Percentiles rank a stretch among this genome's conserved stretches.
These are phyloP conservation scores for Axinella damicornis DNA, from an alignment of 37 sponge, comb jelly and placozoan species.

Conservation along the genomic window DNA sequence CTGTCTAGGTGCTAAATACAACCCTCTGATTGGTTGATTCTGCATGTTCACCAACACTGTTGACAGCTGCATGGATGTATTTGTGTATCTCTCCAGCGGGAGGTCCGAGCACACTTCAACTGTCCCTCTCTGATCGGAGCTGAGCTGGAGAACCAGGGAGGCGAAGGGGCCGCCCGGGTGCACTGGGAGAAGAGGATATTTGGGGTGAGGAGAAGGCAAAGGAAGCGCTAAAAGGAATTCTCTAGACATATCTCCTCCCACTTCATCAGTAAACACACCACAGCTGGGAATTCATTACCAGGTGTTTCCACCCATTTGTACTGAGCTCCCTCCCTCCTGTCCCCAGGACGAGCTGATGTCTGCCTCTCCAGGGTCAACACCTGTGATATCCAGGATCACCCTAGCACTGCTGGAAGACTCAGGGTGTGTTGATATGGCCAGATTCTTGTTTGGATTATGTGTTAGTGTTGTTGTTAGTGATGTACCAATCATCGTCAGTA, in stretches of 20 bases:
- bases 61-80: too few species aligned
- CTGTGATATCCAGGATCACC: conserved; percentile 54
- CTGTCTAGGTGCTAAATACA: too few species aligned
- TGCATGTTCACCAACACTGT: too few species aligned
- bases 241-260: not conserved
- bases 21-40: too few species aligned
- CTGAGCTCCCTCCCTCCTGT: not conserved
- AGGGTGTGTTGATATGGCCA: conserved; percentile 55
- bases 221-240: too few species aligned
- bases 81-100: conserved; percentile 29
- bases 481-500: too few species aligned
- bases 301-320: not conserved
- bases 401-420: conserved; percentile 78
- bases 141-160: conserved; percentile 65
- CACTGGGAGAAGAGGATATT: conserved; percentile 85
- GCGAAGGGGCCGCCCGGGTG: conserved; percentile 14
- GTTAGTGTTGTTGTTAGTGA: too few species aligned
- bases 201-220: conserved; percentile 26
- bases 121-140: conserved; percentile 58
- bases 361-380: not conserved
- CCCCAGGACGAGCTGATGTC: conserved; percentile 76
- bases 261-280: not conserved
- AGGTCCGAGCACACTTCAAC: conserved; percentile 53
- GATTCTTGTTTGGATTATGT: too few species aligned
- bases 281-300: too few species aligned